Evolutionary conservation across 2,113 vertebrate genomes (phyloP), one percentile per base, ranked within the genome.

Genomic region (Leucoraja erinaceus): DNA sequence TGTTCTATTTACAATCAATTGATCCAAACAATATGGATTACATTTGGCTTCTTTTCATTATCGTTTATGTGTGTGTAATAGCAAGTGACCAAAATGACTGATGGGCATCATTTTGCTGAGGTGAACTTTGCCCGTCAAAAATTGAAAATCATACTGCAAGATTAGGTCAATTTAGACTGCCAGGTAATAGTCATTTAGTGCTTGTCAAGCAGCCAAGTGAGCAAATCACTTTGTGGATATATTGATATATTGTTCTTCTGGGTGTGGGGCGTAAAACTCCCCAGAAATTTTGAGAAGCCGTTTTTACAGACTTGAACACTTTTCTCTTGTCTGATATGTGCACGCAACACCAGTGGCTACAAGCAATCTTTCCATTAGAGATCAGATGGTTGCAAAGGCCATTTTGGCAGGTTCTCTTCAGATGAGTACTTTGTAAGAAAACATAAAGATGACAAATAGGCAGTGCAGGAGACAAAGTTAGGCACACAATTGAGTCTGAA

Each of bases 1-100:
- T 70, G 90, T 70, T 91, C 68, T 68, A 91, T 91, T 91, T 72
- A 72, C 68, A 91, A 74, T 28, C 38, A 74, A 72, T 91, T 91
- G 90, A 72, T 25, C 31, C 22, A 33, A 90, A 33, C 61, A 90
- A 90, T 66, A 90, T 63, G 86, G 56, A 66, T 88, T 61, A 66
- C 28, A 90, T 68, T 90, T 68, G 12, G 12, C 79, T 16, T n/a
- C 31, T 33, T 63, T 88, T 31, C 28, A 2, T 31, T 18, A 75
- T 33, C n/a, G 31, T 66, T 66, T 63, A 11, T 18, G 59, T 63
- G 54, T n/a, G 10, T 88, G 63, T 63, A 88, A 63, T 18, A 18
- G 28, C n/a, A 28, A 31, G 1, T 63, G 28, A 63, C 83, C 4
- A 88, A 63, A 88, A 31, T 83, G 14, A 14, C 28, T 16, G 28